Evolutionary conservation across 1,140 invertebrate genomes (phyloP).

Genomic region (Eulimnadia texana): DNA sequence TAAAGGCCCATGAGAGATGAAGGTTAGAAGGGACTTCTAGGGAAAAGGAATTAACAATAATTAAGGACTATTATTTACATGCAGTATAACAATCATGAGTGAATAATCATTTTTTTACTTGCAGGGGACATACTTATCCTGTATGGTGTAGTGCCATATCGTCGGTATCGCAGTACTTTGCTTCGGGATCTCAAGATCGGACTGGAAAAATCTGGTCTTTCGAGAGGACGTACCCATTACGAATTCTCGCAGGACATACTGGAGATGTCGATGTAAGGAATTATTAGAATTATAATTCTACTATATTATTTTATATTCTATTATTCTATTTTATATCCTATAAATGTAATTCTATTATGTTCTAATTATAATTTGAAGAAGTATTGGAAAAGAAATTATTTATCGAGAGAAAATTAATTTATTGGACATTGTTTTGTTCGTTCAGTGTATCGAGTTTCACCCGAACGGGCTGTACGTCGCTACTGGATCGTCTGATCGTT

Average conservation of each 20-base stretch:
- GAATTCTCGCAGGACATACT: constrained; percentile 67
- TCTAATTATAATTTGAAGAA: too few species aligned
- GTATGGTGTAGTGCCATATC: constrained; percentile 70
- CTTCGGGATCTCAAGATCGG: constrained; percentile 66
- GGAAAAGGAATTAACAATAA: too few species aligned
- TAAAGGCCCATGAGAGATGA: too few species aligned
- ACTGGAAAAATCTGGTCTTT: constrained; percentile 74
- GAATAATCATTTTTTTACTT: not conserved
- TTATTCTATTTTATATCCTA: too few species aligned
- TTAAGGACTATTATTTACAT: too few species aligned
- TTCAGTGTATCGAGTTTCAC: constrained; percentile 60
- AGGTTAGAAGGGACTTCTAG: too few species aligned
- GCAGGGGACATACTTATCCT: constrained; percentile 62
- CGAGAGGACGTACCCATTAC: constrained; percentile 56
- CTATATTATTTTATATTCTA: constrained; percentile 7
- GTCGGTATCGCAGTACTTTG: constrained; percentile 52
- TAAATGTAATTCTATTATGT: too few species aligned
- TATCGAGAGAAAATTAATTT: constrained; percentile 11
- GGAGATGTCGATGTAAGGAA: constrained; percentile 58
- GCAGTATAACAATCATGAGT: too few species aligned
- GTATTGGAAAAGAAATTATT: too few species aligned
- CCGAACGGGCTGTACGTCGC: constrained; percentile 66
- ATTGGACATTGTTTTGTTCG: too few species aligned
- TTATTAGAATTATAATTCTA: constrained; percentile 6
- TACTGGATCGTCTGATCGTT: constrained; percentile 59